These are phyloP conservation scores for Porites divaricata DNA, from an alignment of 92 coral and sea anemone species.

Conservation along the genomic window DNA sequence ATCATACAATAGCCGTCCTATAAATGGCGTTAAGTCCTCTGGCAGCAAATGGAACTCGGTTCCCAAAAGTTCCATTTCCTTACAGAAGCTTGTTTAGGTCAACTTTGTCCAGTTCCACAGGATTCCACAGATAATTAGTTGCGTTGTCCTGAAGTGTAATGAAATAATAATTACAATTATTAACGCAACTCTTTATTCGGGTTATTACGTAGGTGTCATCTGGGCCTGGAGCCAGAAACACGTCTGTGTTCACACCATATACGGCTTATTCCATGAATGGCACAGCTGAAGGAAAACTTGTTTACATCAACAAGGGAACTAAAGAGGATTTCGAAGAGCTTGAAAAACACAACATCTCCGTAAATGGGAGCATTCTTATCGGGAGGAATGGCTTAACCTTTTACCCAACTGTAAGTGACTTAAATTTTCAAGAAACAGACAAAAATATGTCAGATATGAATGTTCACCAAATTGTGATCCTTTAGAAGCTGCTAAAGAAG, in stretches of 20 bases:
- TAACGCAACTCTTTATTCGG: neutral
- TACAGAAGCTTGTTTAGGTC: too few relatives aligned
- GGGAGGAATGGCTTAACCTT: slow-evolving; percentile 5
- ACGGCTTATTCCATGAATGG: slow-evolving; percentile 73
- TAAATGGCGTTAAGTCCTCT: too few relatives aligned
- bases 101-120: too few relatives aligned
- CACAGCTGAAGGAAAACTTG: slow-evolving; percentile 64
- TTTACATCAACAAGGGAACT: slow-evolving; percentile 61
- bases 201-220: slow-evolving; percentile 35
- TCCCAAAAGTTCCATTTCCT: too few relatives aligned
- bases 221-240: slow-evolving; percentile 43
- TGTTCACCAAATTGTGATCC: too few relatives aligned
- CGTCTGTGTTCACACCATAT: slow-evolving; percentile 54
- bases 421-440: neutral
- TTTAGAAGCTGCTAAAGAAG: too few relatives aligned
- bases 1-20: too few relatives aligned
- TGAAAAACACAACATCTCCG: slow-evolving; percentile 46
- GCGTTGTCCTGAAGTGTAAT: too few relatives aligned
- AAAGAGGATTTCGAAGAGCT: slow-evolving; percentile 54
- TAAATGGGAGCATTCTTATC: slow-evolving; percentile 55
- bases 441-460: too few relatives aligned
- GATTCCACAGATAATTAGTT: too few relatives aligned
- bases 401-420: neutral
- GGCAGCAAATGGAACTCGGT: too few relatives aligned
- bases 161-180: neutral